These are phyloP conservation scores for Apotomis turbidana DNA, from an alignment of 2,888 invertebrate genomes.

Conservation along the genomic window DNA sequence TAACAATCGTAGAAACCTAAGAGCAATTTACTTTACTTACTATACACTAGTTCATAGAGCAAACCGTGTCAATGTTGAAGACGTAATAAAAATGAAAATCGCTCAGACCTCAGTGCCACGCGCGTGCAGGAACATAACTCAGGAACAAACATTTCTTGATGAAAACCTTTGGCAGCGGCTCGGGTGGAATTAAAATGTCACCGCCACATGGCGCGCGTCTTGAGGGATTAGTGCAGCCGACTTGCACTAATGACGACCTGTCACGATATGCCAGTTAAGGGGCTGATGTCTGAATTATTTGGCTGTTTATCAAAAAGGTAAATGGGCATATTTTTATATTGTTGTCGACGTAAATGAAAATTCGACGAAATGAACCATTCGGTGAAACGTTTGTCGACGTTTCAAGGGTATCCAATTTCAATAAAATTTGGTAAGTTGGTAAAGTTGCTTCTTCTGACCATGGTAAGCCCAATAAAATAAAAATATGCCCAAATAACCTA, in stretches of 20 bases:
- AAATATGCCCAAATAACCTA: too few species aligned
- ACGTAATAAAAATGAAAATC: constrained; percentile 36
- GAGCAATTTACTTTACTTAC: neutral
- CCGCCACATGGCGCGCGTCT: constrained; percentile 31
- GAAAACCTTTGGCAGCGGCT: constrained; percentile 35
- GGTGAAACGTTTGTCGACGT: too few species aligned
- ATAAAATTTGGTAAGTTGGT: too few species aligned
- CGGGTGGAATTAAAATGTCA: constrained; percentile 41
- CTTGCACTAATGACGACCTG: constrained; percentile 27
- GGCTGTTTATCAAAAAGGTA: too few species aligned
- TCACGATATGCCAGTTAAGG: constrained; percentile 5
- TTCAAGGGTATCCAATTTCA: too few species aligned
- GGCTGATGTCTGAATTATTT: constrained; percentile 11
- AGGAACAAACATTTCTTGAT: constrained; percentile 40
- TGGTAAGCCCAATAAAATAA: too few species aligned
- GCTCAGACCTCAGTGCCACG: neutral
- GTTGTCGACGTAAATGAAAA: too few species aligned
- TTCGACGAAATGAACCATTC: too few species aligned
- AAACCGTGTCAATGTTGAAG: constrained; percentile 29
- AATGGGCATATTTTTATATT: too few species aligned
- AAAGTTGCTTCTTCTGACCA: too few species aligned
- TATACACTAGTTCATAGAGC: neutral
- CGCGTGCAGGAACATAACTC: constrained; percentile 23
- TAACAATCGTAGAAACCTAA: neutral
- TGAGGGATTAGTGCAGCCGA: constrained; percentile 31